These are phyloP conservation scores for Sarcophaga bullata DNA, from an alignment of 1,140 invertebrate genomes.

Conservation along the genomic window DNA sequence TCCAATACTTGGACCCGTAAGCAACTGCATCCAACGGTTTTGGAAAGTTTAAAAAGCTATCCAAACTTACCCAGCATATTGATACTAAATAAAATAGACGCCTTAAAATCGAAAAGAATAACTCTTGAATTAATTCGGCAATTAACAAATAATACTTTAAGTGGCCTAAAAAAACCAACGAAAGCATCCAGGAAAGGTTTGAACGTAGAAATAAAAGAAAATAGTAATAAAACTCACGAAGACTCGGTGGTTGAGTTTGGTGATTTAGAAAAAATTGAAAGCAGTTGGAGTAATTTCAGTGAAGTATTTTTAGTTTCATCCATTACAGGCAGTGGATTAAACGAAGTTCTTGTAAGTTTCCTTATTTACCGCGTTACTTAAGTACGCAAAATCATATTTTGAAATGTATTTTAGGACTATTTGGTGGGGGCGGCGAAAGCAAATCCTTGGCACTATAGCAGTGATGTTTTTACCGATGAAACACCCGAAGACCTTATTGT, in stretches of 20 bases:
- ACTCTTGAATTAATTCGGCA: conserved; percentile 76
- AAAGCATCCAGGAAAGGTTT: conserved; percentile 42
- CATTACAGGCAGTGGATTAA: conserved; percentile 79
- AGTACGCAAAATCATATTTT: too few relatives aligned
- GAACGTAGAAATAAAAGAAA: not conserved
- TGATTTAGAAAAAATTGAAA: conserved; percentile 47
- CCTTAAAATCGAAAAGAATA: conserved; percentile 78
- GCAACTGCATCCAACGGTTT: conserved; percentile 74
- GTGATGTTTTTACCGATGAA: conserved; percentile 77
- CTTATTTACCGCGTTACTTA: too few relatives aligned
- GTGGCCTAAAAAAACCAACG: conserved; percentile 60
- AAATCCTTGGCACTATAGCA: conserved; percentile 74
- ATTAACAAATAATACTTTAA: conserved; percentile 75
- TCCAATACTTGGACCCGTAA: conserved; percentile 76
- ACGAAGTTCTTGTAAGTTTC: conserved; percentile 74
- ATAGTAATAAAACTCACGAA: not conserved
- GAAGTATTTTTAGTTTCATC: conserved; percentile 92
- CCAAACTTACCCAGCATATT: conserved; percentile 78
- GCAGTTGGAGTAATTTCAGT: conserved; percentile 80
- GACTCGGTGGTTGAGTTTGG: not conserved
- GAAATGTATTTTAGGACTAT: conserved; percentile 72
- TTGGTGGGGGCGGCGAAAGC: conserved; percentile 73
- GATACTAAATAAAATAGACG: conserved; percentile 90
- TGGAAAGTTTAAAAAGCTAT: conserved; percentile 75
- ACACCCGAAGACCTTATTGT: conserved; percentile 74